A percentile compares a stretch with the other conserved stretches of the same genome.
These are phyloP conservation scores for Brachirus orientalis DNA, from an alignment of 2,113 vertebrate species.

Conservation along the genomic window DNA sequence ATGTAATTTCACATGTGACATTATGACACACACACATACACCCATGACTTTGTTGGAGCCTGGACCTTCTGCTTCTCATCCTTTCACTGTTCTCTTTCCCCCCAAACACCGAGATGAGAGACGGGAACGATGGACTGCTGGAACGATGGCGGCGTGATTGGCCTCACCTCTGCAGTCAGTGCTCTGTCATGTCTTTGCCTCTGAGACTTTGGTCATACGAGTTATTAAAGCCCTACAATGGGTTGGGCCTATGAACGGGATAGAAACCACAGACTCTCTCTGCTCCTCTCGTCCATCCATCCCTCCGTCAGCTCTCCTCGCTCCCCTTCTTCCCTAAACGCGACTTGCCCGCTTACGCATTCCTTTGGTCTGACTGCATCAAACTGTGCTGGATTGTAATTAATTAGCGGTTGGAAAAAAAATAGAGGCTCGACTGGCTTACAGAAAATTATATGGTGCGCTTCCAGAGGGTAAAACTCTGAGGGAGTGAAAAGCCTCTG, in stretches of 20 bases:
- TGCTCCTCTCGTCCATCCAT: background rate
- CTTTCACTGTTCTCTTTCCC: too few species aligned
- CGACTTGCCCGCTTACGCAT: slow-evolving; percentile 73
- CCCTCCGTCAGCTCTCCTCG: slow-evolving; percentile 37
- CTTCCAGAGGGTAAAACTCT: slow-evolving; percentile 78
- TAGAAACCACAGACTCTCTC: slow-evolving; percentile 51
- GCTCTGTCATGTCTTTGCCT: slow-evolving; percentile 14
- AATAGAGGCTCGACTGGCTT: slow-evolving; percentile 78
- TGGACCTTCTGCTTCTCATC: too few species aligned
- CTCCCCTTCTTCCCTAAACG: slow-evolving; percentile 54
- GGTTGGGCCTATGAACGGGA: slow-evolving; percentile 30
- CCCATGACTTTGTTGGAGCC: too few species aligned
- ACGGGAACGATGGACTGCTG: too few species aligned
- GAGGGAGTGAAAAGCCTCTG: slow-evolving; percentile 66
- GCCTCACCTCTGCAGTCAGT: slow-evolving; percentile 7
- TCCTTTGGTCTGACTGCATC: slow-evolving; percentile 82
- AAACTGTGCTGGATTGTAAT: slow-evolving; percentile 76
- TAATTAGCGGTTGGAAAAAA: slow-evolving; percentile 86
- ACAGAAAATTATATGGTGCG: slow-evolving; percentile 80
- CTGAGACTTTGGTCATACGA: slow-evolving; percentile 40
- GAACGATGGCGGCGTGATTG: background rate
- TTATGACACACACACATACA: too few species aligned
- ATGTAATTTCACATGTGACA: too few species aligned
- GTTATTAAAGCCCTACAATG: slow-evolving; percentile 48
- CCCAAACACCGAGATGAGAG: too few species aligned